Base-by-base conservation (phyloP, 1,140 invertebrate genomes). In the Drosophila oshimai region DNA sequence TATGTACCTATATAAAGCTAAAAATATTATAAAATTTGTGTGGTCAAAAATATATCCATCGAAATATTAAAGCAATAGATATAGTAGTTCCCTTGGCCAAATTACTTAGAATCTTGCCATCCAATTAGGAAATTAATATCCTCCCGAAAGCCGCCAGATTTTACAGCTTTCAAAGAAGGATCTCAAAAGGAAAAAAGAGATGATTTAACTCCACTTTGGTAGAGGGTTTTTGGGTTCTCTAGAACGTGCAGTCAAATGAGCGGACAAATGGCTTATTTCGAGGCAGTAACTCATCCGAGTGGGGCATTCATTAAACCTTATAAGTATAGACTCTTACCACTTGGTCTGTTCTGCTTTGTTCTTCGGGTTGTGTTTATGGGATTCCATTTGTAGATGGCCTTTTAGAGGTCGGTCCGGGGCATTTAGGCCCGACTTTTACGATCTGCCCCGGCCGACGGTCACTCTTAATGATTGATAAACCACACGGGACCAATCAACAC, bases 391-490 rank as follows among this genome's bases (percentile, higher is more conserved):
- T 71, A 60, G 70, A 86, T 84, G 80, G 80, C 51, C 80, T 65
- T 86, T 86, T 74, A 81, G 68, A 76, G 71, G 77, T 51, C 72
- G 60, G 24, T 46, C 39, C 45, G 18, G 49, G 33, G 53, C 75
- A 70, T 79, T 80, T 74, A 39, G 76, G 51, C 51, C 36, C 46
- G 20, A 65, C 36, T 53, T 83, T 83, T 83, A 83, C 69, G 74
- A 45, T 67, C 73, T 33, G 13, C 13, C 28, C 44, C 36, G 24
- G 9, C 18, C 50, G 33, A 10, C 50, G 61, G 47, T 74, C 74
- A 73, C 55, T 79, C 55, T 86, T 79, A 86, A 86, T 84, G 79
- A 86, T 86, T 84, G 75, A 84, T 84, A 84, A 86, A 79, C 79
- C 80, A 77, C 79, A 64, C 71, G 79, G 80, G 80, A 84, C 80